Conservation (phyloP, 2,113 vertebrate genomes). For the Dolichotis patagonum region DNA sequence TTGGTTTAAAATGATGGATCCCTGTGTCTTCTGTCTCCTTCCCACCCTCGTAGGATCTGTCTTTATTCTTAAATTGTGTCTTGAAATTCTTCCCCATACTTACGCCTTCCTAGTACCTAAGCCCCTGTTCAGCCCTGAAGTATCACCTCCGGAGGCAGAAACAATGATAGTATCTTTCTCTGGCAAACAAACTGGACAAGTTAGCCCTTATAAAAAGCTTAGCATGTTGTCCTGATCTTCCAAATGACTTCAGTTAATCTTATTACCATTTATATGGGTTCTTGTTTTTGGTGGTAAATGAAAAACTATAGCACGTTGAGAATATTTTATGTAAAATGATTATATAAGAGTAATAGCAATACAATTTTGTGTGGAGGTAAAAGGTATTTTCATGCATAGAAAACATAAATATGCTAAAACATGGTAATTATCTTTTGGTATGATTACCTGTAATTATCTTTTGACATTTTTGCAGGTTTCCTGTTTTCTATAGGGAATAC, state of each 20-base stretch:
- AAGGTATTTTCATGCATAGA: neutral
- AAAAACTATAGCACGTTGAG: slow-evolving; percentile 20
- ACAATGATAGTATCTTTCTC: neutral
- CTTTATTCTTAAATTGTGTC: neutral
- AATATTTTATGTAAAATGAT: slow-evolving; percentile 39
- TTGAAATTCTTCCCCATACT: neutral
- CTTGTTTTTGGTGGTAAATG: neutral
- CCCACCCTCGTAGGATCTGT: accelerated
- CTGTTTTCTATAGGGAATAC: neutral
- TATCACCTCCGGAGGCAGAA: neutral
- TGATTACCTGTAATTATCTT: slow-evolving; percentile 44
- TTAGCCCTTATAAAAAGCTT: neutral
- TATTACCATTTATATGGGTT: neutral
- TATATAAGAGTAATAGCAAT: slow-evolving; percentile 5
- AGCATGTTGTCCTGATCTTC: neutral
- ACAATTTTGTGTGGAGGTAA: neutral
- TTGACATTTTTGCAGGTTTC: slow-evolving; percentile 18
- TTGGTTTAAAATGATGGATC: neutral
- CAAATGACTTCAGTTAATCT: neutral
- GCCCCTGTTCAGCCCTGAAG: neutral
- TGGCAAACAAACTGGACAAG: neutral
- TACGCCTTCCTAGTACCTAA: neutral
- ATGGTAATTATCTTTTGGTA: neutral
- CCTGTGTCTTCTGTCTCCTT: neutral
- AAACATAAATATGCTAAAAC: neutral